Evolutionary conservation across 2,113 vertebrate genomes (phyloP).

Genomic region (Nesoenas mayeri): DNA sequence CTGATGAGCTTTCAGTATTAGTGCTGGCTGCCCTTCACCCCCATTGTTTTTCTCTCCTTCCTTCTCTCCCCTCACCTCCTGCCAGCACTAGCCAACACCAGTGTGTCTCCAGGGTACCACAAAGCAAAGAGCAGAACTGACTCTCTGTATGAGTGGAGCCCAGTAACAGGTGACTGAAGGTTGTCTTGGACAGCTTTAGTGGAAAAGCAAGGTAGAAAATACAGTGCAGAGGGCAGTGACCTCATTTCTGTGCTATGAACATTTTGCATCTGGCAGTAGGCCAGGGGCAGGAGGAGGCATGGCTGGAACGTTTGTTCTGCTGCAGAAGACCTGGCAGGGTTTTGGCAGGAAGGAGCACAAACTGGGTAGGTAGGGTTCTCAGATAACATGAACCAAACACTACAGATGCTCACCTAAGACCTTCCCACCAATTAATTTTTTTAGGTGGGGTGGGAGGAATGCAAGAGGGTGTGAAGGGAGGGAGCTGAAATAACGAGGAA

Average conservation of each 20-base stretch:
- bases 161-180: not conserved
- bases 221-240: not conserved
- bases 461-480: not conserved
- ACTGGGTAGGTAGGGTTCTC: not conserved
- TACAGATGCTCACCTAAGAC: not conserved
- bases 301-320: not conserved
- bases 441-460: not conserved
- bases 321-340: not conserved
- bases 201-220: not conserved
- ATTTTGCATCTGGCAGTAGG: not conserved
- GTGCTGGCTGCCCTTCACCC: not conserved
- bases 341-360: not conserved
- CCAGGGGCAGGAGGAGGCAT: not conserved
- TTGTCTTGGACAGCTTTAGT: not conserved
- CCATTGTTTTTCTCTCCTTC: not conserved
- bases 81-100: not conserved
- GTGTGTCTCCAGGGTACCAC: not conserved
- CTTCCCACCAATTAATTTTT: not conserved
- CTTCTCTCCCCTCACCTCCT: not conserved
- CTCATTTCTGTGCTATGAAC: not conserved
- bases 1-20: not conserved
- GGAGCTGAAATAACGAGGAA: not conserved
- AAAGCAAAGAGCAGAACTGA: not conserved
- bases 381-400: not conserved
- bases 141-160: not conserved